Conservation (phyloP, 2,113 vertebrate species). For the Irena cyanogastra region DNA sequence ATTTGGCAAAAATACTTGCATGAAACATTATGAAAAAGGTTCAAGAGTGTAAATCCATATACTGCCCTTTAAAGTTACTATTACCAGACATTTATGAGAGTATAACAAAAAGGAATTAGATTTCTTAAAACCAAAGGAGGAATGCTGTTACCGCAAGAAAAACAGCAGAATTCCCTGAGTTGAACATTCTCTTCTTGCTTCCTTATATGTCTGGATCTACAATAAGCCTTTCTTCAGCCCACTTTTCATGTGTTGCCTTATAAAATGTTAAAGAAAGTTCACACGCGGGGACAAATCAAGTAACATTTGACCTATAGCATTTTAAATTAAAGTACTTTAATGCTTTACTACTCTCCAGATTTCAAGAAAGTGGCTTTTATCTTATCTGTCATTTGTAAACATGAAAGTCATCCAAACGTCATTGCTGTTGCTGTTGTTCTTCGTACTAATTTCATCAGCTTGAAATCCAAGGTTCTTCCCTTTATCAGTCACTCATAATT, state of each 20-base stretch:
- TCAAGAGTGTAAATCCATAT: not conserved
- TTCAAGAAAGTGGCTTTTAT: not conserved
- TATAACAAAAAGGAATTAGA: not conserved
- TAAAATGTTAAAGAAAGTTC: not conserved
- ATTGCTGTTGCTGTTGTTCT: not conserved
- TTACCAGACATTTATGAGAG: not conserved
- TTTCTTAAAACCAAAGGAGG: not conserved
- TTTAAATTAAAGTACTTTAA: not conserved
- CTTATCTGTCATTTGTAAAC: not conserved
- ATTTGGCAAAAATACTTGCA: not conserved
- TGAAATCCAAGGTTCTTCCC: not conserved
- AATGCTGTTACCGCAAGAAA: not conserved
- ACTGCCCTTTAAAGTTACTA: not conserved
- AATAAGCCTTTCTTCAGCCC: not conserved
- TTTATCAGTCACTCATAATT: not conserved
- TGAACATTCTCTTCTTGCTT: not conserved
- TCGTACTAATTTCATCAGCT: not conserved
- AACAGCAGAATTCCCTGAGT: not conserved
- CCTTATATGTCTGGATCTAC: not conserved
- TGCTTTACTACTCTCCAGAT: not conserved
- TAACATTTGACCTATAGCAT: not conserved
- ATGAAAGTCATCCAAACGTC: not conserved
- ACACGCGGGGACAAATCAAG: rapidly evolving
- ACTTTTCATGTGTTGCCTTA: not conserved
- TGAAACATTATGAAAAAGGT: not conserved